Percentiles rank a stretch among this genome's conserved stretches.
Evolutionary conservation across 2,888 invertebrate genomes (phyloP).

Genomic region (Morinoia aosen): DNA sequence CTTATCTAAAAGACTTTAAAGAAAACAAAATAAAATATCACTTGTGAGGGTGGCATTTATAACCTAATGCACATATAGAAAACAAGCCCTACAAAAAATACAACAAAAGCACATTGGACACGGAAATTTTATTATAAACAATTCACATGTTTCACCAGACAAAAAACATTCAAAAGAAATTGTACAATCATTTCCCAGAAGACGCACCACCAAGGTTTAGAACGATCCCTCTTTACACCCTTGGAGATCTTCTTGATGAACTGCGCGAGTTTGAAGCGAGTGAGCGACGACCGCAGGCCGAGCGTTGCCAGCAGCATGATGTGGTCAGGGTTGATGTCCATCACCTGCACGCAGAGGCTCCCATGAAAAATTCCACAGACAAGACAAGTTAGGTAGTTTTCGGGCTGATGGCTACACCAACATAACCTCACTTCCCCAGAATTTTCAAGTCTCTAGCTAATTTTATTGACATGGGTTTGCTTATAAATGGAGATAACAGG

Average conservation of each 20-base stretch:
- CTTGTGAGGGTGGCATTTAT: background rate
- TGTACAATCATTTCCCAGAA: background rate
- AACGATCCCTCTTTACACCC: slow-evolving; percentile 22
- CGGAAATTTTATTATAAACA: background rate
- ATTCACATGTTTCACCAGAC: background rate
- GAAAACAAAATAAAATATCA: background rate
- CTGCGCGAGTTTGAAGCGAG: slow-evolving; percentile 8
- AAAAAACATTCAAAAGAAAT: background rate
- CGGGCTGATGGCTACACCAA: background rate
- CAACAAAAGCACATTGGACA: no score
- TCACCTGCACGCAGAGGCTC: background rate
- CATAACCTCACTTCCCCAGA: background rate
- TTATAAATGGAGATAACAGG: no score
- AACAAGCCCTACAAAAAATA: no score
- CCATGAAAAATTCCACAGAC: background rate
- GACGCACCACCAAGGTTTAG: background rate
- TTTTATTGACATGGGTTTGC: background rate
- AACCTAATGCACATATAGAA: no score
- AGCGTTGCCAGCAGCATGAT: slow-evolving; percentile 47
- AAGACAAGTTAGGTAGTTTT: background rate
- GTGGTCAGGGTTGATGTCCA: slow-evolving; percentile 40
- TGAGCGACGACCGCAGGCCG: background rate
- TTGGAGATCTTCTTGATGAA: background rate
- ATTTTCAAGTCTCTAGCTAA: background rate
- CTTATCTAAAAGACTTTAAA: background rate